Evolutionary conservation across 37 sponge, comb jelly and placozoan species (phyloP).

Genomic region (Tethya wilhelma): DNA sequence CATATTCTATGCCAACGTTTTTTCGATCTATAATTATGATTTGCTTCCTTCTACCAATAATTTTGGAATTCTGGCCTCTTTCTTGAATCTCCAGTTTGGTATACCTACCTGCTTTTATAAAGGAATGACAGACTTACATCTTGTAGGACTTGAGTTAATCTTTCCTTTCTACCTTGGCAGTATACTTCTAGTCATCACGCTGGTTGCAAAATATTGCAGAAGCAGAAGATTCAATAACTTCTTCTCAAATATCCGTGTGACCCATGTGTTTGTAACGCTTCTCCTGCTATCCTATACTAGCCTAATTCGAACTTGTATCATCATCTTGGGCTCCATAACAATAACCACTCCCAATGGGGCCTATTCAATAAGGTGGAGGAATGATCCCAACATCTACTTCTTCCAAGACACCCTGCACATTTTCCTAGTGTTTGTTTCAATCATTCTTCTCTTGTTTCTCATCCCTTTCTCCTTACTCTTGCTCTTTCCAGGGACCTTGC

Average conservation of each 20-base stretch:
- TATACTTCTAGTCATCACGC: constrained; percentile 8
- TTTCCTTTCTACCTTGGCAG: constrained; percentile 39
- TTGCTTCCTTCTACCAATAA: not conserved
- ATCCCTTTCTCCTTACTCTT: constrained; percentile 20
- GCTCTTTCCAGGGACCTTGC: not conserved
- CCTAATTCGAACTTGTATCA: constrained; percentile 7
- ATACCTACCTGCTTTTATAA: constrained; percentile 46
- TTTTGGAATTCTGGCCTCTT: not conserved
- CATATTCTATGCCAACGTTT: constrained; percentile 33
- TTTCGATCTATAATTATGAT: not conserved
- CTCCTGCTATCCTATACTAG: constrained; percentile 36
- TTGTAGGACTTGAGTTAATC: constrained; percentile 5
- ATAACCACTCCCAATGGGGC: not conserved
- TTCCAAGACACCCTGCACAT: constrained; percentile 8
- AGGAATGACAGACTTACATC: constrained; percentile 22
- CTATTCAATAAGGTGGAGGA: not conserved
- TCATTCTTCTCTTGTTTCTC: constrained; percentile 1
- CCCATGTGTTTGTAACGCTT: constrained; percentile 35
- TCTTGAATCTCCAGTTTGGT: constrained; percentile 45
- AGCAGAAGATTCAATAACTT: not conserved
- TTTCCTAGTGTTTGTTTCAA: constrained; percentile 10
- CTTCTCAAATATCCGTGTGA: constrained; percentile 4
- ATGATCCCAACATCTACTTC: constrained; percentile 18
- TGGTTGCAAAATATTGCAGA: not conserved
- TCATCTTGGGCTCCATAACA: not conserved